Conservation (phyloP, 2,888 invertebrate genomes). For the Hoplodrina ambigua region DNA sequence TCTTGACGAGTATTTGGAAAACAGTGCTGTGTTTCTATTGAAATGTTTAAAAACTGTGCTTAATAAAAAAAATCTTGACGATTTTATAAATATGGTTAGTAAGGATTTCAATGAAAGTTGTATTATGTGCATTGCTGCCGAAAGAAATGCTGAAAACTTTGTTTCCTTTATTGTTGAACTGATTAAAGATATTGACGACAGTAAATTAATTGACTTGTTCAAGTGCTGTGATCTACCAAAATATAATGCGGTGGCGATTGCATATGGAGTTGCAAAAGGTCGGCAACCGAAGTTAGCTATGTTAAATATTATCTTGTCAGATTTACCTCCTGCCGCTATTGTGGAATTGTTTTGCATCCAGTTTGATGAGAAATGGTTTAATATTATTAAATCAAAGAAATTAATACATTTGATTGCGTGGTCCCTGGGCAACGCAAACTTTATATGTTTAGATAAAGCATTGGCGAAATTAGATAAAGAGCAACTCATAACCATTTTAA, state of each 20-base stretch:
- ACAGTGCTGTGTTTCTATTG: constrained; percentile 41
- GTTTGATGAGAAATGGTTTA: constrained; percentile 28
- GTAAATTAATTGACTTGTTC: constrained; percentile 37
- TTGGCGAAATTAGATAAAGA: constrained; percentile 25
- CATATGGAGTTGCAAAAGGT: constrained; percentile 11
- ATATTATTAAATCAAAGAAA: constrained; percentile 13
- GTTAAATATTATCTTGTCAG: constrained; percentile 14
- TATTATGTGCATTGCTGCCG: constrained; percentile 26
- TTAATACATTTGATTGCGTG: constrained; percentile 32
- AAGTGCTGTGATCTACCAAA: constrained; percentile 44
- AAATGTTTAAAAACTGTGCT: constrained; percentile 28
- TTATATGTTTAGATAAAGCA: constrained; percentile 23
- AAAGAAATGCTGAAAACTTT: constrained; percentile 22
- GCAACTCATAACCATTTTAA: constrained; percentile 22
- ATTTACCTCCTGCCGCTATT: constrained; percentile 16
- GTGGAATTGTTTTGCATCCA: constrained; percentile 26
- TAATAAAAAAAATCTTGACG: constrained; percentile 7
- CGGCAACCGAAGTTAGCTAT: constrained; percentile 2
- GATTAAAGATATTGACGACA: constrained; percentile 25
- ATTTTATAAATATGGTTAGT: constrained; percentile 26
- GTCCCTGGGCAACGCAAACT: background rate
- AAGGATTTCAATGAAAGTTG: constrained; percentile 16
- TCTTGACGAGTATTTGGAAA: constrained; percentile 36
- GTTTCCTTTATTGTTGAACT: constrained; percentile 20
- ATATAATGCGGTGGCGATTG: constrained; percentile 36